Conservation (phyloP, 2,888 invertebrate species). For the Ethmia dodecea region DNA sequence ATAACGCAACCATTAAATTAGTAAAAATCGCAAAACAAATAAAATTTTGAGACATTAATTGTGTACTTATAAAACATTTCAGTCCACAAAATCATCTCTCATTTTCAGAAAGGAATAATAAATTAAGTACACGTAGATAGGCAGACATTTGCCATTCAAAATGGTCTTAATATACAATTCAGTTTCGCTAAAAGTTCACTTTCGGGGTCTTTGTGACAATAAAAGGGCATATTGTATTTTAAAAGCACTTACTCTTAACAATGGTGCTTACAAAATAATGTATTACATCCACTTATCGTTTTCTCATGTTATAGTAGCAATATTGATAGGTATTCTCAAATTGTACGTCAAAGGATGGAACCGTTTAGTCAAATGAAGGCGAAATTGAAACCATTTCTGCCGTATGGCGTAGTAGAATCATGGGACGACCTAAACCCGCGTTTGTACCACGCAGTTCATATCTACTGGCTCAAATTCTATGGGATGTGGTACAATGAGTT, state of each 20-base stretch:
- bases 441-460: slow-evolving; percentile 63
- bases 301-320: slow-evolving; percentile 26
- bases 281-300: slow-evolving; percentile 49
- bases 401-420: slow-evolving; percentile 55
- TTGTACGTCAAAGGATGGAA: slow-evolving; percentile 40
- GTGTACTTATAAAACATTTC: too few relatives aligned
- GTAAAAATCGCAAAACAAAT: too few relatives aligned
- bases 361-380: slow-evolving; percentile 36
- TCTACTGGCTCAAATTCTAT: slow-evolving; percentile 71
- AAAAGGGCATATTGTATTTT: too few relatives aligned
- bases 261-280: slow-evolving; percentile 41
- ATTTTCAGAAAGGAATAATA: too few relatives aligned
- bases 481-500: slow-evolving; percentile 67
- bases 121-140: too few relatives aligned
- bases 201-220: too few relatives aligned
- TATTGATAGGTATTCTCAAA: slow-evolving; percentile 37
- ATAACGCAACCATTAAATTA: too few relatives aligned
- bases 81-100: too few relatives aligned
- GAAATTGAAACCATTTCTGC: slow-evolving; percentile 41
- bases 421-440: slow-evolving; percentile 63
- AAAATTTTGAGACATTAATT: too few relatives aligned
- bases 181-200: too few relatives aligned
- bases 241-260: slow-evolving; percentile 46
- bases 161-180: too few relatives aligned
- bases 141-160: too few relatives aligned